A percentile compares a stretch with the other conserved stretches of the same genome.
Evolutionary conservation across 2,113 vertebrate species (phyloP).

Genomic region (Caloenas nicobarica): DNA sequence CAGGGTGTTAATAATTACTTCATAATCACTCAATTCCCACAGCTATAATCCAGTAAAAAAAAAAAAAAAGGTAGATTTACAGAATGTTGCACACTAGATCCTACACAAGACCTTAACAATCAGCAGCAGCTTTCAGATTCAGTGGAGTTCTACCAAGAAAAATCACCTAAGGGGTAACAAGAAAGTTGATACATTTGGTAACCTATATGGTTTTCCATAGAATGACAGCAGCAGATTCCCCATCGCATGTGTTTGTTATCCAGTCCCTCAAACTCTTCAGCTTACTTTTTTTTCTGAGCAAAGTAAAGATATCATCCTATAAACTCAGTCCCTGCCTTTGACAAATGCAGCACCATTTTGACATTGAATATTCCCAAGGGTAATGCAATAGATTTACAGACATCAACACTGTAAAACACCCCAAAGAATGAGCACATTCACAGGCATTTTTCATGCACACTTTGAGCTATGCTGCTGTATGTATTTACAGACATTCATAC

Average conservation of each 20-base stretch:
- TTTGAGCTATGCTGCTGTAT: background rate
- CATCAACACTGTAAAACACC: background rate
- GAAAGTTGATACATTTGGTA: background rate
- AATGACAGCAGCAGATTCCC: background rate
- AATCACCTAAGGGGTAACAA: background rate
- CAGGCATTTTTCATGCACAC: background rate
- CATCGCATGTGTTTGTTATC: background rate
- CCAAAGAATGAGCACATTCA: background rate
- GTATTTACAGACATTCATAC: accelerated
- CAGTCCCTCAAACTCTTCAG: background rate
- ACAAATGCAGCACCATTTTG: background rate
- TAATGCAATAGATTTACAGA: background rate
- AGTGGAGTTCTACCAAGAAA: background rate
- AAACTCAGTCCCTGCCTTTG: background rate
- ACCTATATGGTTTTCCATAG: background rate
- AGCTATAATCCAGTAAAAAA: background rate
- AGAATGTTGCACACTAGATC: background rate
- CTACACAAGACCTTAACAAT: background rate
- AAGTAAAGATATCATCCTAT: background rate
- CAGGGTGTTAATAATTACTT: background rate
- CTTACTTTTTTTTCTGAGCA: too few species aligned
- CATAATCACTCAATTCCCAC: background rate
- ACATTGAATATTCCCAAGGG: accelerated
- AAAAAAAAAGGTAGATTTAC: background rate
- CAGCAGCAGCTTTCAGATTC: background rate